A percentile compares a stretch with the other conserved stretches of the same genome.
Conservation (phyloP, 2,797 vertebrate species). For the Gadopsis bispinosus region DNA sequence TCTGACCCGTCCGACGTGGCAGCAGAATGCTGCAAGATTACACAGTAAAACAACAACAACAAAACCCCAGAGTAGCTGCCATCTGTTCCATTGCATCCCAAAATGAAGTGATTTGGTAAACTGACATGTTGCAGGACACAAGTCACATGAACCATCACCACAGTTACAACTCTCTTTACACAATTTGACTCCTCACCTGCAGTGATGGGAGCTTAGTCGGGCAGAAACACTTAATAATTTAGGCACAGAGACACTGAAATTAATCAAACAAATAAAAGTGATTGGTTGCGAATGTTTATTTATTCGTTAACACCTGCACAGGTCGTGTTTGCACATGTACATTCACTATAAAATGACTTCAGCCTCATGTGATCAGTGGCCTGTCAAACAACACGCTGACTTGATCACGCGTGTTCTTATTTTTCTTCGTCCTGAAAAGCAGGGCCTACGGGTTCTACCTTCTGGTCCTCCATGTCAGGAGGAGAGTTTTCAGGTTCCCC, state of each 20-base stretch:
- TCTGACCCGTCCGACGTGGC: not conserved
- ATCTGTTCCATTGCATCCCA: not conserved
- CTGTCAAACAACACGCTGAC: not conserved
- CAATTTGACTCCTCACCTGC: not conserved
- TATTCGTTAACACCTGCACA: not conserved
- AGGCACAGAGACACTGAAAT: not conserved
- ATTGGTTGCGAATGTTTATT: constrained; percentile 13
- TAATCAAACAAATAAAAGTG: not conserved
- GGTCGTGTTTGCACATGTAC: not conserved
- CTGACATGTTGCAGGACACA: not conserved
- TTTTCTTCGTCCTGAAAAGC: constrained; percentile 65
- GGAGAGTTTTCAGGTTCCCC: constrained; percentile 5
- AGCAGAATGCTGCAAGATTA: not conserved
- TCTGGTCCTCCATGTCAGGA: constrained; percentile 7
- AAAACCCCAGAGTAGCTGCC: not conserved
- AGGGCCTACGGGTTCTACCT: constrained; percentile 21
- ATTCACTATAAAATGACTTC: not conserved
- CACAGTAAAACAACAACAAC: not conserved
- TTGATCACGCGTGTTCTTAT: not conserved
- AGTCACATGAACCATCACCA: not conserved
- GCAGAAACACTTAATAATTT: no score
- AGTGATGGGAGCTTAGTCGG: not conserved
- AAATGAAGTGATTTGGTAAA: not conserved
- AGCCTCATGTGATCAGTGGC: not conserved
- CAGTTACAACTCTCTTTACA: not conserved